Evolutionary conservation across 1,140 invertebrate genomes (phyloP).

Genomic region (Drosophila murphyi): DNA sequence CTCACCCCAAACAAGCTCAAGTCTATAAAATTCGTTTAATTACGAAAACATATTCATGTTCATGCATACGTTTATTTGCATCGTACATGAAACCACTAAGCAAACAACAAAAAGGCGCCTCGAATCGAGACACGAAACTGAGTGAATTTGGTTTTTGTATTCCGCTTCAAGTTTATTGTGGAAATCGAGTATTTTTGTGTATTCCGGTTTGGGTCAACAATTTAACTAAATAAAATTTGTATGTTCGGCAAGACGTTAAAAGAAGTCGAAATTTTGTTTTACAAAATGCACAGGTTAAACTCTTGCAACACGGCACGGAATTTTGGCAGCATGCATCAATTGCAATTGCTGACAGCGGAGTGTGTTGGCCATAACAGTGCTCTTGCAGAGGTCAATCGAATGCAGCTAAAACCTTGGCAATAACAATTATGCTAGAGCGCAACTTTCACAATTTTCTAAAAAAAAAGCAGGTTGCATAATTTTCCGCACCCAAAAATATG

Average conservation of each 20-base stretch:
- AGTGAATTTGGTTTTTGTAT: no score
- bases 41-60: constrained; percentile 58
- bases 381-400: background rate
- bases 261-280: no score
- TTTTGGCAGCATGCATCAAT: constrained; percentile 24
- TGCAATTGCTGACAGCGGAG: constrained; percentile 11
- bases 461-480: constrained; percentile 54
- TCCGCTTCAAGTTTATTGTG: no score
- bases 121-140: no score
- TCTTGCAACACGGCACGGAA: constrained; percentile 29
- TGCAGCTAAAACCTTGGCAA: constrained; percentile 43
- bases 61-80: constrained; percentile 40
- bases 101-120: no score
- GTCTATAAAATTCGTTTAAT: constrained; percentile 64
- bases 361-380: background rate
- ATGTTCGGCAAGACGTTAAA: no score
- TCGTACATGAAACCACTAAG: constrained; percentile 29
- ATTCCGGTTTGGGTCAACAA: no score
- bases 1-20: constrained; percentile 12
- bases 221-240: no score
- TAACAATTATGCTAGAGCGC: constrained; percentile 24
- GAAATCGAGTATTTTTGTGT: no score
- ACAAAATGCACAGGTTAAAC: constrained; percentile 55
- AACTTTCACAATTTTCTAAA: constrained; percentile 2
- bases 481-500: constrained; percentile 45